Evolutionary conservation across 2,113 vertebrate species (phyloP).

Genomic region (Tor tambroides): DNA sequence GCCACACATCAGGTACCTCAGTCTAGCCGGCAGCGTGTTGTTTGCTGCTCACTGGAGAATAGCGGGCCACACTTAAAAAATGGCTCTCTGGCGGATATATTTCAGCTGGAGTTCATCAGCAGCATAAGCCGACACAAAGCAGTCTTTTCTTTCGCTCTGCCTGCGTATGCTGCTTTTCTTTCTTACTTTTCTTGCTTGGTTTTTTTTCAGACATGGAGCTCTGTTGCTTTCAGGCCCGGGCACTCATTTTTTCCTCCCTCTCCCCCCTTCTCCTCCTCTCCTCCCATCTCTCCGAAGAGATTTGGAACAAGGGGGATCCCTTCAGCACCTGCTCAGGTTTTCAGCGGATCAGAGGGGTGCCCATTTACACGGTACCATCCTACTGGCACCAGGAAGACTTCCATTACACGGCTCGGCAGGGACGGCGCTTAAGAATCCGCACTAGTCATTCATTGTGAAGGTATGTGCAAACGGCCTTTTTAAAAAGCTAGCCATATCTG

Average conservation of each 20-base stretch:
- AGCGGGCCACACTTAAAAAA: conserved; percentile 64
- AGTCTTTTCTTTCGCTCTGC: conserved; percentile 55
- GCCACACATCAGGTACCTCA: conserved; percentile 69
- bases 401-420: conserved; percentile 66
- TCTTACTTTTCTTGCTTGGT: conserved; percentile 52
- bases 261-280: conserved; percentile 17
- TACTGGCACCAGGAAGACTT: conserved; percentile 66
- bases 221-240: conserved; percentile 48
- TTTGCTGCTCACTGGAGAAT: conserved; percentile 71
- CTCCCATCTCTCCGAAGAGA: conserved; percentile 54
- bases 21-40: conserved; percentile 69
- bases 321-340: conserved; percentile 68
- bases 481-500: conserved; percentile 56
- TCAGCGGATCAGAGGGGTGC: conserved; percentile 65
- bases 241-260: conserved; percentile 10
- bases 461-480: conserved; percentile 59
- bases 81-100: conserved; percentile 57
- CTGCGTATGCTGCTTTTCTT: conserved; percentile 53
- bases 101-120: conserved; percentile 60
- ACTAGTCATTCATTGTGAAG: conserved; percentile 62
- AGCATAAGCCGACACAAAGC: conserved; percentile 58
- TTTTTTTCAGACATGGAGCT: conserved; percentile 53
- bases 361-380: conserved; percentile 72
- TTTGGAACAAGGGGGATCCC: conserved; percentile 57
- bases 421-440: conserved; percentile 59